Conservation (phyloP, 2,113 vertebrate species). For the Hydrochoerus hydrochaeris region DNA sequence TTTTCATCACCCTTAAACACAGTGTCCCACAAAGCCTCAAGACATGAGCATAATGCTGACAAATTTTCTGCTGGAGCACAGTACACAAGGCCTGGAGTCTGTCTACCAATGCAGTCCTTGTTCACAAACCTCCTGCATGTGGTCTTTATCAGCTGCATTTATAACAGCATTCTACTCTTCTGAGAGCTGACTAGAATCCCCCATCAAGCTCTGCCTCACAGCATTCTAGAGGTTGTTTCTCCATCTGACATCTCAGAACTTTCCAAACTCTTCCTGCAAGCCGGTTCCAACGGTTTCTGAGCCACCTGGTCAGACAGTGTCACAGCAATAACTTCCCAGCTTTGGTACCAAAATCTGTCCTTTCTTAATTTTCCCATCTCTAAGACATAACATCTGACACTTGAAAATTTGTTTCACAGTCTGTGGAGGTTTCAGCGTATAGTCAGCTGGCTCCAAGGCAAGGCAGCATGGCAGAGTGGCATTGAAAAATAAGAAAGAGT, state of each 20-base stretch:
- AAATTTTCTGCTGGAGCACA: background rate
- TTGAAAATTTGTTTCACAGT: background rate
- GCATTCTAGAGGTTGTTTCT: background rate
- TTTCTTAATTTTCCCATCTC: background rate
- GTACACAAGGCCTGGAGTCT: background rate
- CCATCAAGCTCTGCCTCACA: background rate
- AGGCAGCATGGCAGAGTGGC: background rate
- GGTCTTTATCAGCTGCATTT: background rate
- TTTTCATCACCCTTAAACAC: background rate
- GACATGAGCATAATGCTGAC: background rate
- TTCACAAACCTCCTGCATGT: background rate
- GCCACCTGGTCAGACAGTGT: background rate
- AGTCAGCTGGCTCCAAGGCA: background rate
- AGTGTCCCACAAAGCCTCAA: background rate
- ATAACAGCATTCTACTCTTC: background rate
- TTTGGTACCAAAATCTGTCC: background rate
- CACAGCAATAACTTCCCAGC: background rate
- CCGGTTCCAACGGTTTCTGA: background rate
- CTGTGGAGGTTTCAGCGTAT: background rate
- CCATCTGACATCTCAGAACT: background rate
- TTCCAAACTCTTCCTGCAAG: background rate
- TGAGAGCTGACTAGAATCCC: background rate
- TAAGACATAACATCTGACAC: background rate
- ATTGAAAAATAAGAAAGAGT: background rate
- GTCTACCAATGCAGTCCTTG: background rate